A percentile compares a stretch with the other conserved stretches of the same genome.
Conservation (phyloP, 2,113 vertebrate genomes). For the Telmatochromis sp. region DNA sequence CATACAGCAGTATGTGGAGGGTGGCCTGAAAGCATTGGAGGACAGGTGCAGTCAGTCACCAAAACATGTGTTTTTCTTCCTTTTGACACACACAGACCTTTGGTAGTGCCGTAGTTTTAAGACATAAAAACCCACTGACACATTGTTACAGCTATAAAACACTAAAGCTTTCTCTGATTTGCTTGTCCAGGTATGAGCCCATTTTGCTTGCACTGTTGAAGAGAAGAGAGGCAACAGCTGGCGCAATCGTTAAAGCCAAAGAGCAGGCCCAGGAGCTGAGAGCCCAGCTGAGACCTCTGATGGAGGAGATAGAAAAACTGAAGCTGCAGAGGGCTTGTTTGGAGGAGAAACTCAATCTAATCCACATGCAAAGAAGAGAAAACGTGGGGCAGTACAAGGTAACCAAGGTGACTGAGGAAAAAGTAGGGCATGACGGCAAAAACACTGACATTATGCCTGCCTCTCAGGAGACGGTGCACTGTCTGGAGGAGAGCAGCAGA, state of each 20-base stretch:
- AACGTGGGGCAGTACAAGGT: constrained; percentile 83
- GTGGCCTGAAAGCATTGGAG: constrained; percentile 79
- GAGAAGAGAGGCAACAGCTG: constrained; percentile 70
- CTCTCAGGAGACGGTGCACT: constrained; percentile 69
- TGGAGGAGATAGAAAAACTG: constrained; percentile 76
- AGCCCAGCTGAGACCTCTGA: constrained; percentile 76
- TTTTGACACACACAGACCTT: not conserved
- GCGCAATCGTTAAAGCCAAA: constrained; percentile 73
- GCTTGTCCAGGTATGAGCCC: constrained; percentile 74
- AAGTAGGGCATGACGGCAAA: not conserved
- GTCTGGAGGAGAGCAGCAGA: constrained; percentile 81
- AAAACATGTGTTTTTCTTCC: not conserved
- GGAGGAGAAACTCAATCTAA: constrained; percentile 81
- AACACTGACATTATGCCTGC: not conserved
- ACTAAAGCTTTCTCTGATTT: not conserved
- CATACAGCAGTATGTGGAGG: constrained; percentile 81
- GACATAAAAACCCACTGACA: not conserved
- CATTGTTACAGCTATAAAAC: not conserved
- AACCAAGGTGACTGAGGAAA: not conserved
- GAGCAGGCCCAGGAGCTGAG: constrained; percentile 78
- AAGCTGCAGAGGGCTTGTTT: constrained; percentile 76
- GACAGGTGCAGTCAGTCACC: constrained; percentile 55
- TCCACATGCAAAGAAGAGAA: constrained; percentile 77
- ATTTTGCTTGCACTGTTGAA: constrained; percentile 81
- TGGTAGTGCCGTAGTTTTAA: not conserved